Evolutionary conservation across 1,140 invertebrate species (phyloP), one percentile per base, ranked within the genome.

Genomic region (Habropoda laboriosa): DNA sequence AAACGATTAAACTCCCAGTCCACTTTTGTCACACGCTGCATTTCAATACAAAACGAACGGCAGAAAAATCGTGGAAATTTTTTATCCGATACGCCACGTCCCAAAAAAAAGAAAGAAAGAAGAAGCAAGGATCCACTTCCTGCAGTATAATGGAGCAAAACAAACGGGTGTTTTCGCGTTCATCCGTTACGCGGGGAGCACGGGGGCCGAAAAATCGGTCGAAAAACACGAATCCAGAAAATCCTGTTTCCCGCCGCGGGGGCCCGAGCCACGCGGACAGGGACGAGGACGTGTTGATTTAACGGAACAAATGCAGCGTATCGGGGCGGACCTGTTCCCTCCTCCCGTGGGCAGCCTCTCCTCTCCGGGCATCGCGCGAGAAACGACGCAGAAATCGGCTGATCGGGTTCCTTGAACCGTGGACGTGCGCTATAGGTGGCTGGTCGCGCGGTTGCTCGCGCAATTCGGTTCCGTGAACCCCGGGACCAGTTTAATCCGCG

Each of bases 391-490:
- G 75, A 78, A 78, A 78, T 78, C 75, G 75, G 35, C 42, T 78
- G 75, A 70, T 78, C 66, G 66, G 75, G 75, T 78, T 78, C 75
- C 75, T 78, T 78, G 75, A 78, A 78, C 75, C 75, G 75, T 61
- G 75, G 55, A 78, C 75, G 75, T 78, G 67, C 67, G 53, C 75
- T 78, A 78, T 78, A 78, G 75, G 67, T 78, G 66, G 75, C 75
- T 70, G 32, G 40, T 16, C 49, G 47, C 38, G 74, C n/a, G 32
- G 30, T 24, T 32, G 63, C 75, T 27, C 55, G 75, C 55, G 75
- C 67, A 78, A 78, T 78, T 78, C 75, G 75, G 75, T 78, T 78
- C 75, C 75, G 75, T 78, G 75, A 78, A 78, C 75, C 75, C 38
- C 55, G 67, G 75, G 75, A 78, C 75, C 75, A 78, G 75, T 78